These are phyloP conservation scores for Spatulosminthurus flaviceps DNA, from an alignment of 2,888 invertebrate species.

Conservation along the genomic window DNA sequence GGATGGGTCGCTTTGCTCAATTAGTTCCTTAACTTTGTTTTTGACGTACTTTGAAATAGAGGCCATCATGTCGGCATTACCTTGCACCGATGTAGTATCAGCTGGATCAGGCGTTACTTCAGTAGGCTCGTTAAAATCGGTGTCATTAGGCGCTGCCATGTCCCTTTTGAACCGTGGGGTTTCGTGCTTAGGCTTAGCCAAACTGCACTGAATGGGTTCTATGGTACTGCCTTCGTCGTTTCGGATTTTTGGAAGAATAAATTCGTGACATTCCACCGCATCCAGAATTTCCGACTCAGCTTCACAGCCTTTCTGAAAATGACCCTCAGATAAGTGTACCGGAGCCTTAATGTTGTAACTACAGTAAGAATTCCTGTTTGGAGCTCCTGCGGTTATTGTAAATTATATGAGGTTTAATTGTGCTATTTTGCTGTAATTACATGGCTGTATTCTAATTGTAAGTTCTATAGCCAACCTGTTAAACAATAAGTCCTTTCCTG, in stretches of 20 bases:
- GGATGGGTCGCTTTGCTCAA: neutral
- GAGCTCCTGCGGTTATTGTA: neutral
- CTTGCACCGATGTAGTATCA: neutral
- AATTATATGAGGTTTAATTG: too few species aligned
- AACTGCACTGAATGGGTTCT: neutral
- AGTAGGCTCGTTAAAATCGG: neutral
- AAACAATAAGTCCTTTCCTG: neutral
- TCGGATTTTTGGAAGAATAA: neutral
- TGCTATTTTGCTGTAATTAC: too few species aligned
- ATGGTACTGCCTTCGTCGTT: too few species aligned
- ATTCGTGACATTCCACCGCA: neutral
- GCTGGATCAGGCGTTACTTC: neutral
- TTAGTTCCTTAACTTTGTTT: neutral
- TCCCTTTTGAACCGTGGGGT: neutral
- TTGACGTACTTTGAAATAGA: neutral
- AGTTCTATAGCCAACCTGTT: neutral
- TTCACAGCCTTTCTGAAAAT: neutral
- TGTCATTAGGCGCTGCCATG: neutral
- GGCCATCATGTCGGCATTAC: neutral
- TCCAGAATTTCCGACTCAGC: neutral
- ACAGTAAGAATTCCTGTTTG: neutral
- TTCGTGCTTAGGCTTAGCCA: neutral
- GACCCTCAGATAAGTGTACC: neutral
- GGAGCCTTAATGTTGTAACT: neutral
- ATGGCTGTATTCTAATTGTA: too few species aligned